Evolutionary conservation across 2,888 invertebrate species (phyloP).

Genomic region (Apeira syringaria): DNA sequence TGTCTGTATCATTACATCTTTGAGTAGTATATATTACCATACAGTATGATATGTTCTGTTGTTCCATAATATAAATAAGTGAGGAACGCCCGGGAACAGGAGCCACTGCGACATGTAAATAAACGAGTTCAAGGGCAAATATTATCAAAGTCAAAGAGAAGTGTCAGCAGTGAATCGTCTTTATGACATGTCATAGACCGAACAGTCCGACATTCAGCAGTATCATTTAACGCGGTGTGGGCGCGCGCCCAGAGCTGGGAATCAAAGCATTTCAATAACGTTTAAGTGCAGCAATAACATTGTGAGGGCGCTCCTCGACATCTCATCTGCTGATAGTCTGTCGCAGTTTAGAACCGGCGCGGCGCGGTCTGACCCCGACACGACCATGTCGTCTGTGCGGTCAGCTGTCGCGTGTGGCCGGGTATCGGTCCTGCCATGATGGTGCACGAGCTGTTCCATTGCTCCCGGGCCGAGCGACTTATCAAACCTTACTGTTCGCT

Average conservation of each 20-base stretch:
- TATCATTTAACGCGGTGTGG: slow-evolving; percentile 16
- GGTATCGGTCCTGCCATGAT: no score
- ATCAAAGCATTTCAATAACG: slow-evolving; percentile 56
- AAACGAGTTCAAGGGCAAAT: neutral
- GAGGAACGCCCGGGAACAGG: no score
- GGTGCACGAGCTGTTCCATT: no score
- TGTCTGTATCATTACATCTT: no score
- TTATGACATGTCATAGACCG: slow-evolving; percentile 15
- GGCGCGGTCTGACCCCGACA: slow-evolving; percentile 18
- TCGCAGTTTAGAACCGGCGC: slow-evolving; percentile 19
- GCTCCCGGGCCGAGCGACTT: no score
- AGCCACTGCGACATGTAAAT: no score
- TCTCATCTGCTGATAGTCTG: slow-evolving; percentile 47
- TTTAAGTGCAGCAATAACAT: slow-evolving; percentile 60
- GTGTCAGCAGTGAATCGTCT: slow-evolving; percentile 15
- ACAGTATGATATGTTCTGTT: no score
- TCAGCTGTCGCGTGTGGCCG: no score
- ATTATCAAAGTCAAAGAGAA: slow-evolving; percentile 10
- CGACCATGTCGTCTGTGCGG: no score
- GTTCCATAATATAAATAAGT: no score
- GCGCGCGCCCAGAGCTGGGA: slow-evolving; percentile 27
- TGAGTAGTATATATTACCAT: no score
- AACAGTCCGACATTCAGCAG: slow-evolving; percentile 17
- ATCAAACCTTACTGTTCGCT: no score
- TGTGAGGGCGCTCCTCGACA: slow-evolving; percentile 57